phyloP scores from a whole-genome alignment of 2,113 vertebrate species.

The Carassius carassius region DNA sequence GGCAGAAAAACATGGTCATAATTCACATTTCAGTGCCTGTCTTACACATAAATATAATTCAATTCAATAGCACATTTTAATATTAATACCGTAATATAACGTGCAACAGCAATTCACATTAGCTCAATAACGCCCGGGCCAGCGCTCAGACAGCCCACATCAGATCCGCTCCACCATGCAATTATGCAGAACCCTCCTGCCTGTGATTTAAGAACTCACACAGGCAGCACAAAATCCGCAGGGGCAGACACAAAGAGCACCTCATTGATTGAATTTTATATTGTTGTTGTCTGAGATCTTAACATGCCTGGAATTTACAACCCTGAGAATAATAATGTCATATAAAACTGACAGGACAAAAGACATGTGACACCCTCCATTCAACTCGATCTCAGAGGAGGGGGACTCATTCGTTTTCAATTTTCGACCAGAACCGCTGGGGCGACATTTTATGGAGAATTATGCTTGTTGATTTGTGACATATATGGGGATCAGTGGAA shows the following conservation, averaged over 20 bases:
- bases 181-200: conserved; percentile 76
- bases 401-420: conserved; percentile 56
- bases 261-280: conserved; percentile 83
- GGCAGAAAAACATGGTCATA: background rate
- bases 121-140: conserved; percentile 67
- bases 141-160: conserved; percentile 40
- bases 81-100: background rate
- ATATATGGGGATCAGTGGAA: conserved; percentile 71
- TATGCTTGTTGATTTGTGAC: conserved; percentile 73
- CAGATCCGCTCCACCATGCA: conserved; percentile 56
- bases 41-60: background rate
- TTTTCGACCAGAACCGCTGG: conserved; percentile 59
- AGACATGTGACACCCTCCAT: conserved; percentile 57
- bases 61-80: background rate
- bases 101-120: conserved; percentile 62
- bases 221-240: conserved; percentile 56
- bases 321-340: conserved; percentile 80
- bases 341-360: conserved; percentile 76
- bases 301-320: conserved; percentile 81
- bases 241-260: conserved; percentile 56
- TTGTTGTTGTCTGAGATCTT: conserved; percentile 80
- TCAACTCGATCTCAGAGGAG: conserved; percentile 47
- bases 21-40: conserved; percentile 2
- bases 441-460: conserved; percentile 64
- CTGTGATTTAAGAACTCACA: conserved; percentile 78